phyloP scores from a whole-genome alignment of 2,888 invertebrate genomes.

The Xiphydria camelus region DNA sequence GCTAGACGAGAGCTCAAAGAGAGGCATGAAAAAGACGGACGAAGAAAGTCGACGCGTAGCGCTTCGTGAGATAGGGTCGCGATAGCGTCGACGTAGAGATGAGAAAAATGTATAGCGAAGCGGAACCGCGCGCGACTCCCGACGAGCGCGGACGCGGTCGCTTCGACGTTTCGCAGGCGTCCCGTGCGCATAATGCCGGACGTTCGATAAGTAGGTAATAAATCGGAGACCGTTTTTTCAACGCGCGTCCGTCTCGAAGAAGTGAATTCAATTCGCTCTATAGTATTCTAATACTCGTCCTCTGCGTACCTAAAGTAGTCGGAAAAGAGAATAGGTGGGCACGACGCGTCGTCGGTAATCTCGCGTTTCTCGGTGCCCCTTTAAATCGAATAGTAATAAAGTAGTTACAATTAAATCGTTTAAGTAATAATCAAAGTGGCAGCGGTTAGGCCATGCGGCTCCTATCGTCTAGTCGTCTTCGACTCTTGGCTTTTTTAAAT shows the following conservation, averaged over 20 bases:
- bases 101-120: too few relatives aligned
- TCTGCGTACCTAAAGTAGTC: conserved; percentile 51
- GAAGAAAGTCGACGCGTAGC: too few relatives aligned
- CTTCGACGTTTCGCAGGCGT: too few relatives aligned
- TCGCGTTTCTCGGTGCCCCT: conserved; percentile 31
- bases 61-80: too few relatives aligned
- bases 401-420: conserved; percentile 46
- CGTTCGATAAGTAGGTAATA: too few relatives aligned
- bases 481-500: conserved; percentile 53
- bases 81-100: too few relatives aligned
- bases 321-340: conserved; percentile 52
- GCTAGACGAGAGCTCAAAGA: too few relatives aligned
- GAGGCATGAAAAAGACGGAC: too few relatives aligned
- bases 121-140: too few relatives aligned
- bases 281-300: conserved; percentile 38
- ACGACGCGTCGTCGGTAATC: conserved; percentile 37
- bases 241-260: conserved; percentile 35
- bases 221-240: too few relatives aligned
- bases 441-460: conserved; percentile 58
- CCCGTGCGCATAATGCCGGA: too few relatives aligned
- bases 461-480: conserved; percentile 55
- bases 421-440: conserved; percentile 55
- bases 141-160: too few relatives aligned
- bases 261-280: conserved; percentile 37
- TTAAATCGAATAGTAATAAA: conserved; percentile 53